Evolutionary conservation across 1,140 invertebrate genomes (phyloP), one percentile per base, ranked within the genome.

Genomic region (Aphaenogaster ashmeadi): DNA sequence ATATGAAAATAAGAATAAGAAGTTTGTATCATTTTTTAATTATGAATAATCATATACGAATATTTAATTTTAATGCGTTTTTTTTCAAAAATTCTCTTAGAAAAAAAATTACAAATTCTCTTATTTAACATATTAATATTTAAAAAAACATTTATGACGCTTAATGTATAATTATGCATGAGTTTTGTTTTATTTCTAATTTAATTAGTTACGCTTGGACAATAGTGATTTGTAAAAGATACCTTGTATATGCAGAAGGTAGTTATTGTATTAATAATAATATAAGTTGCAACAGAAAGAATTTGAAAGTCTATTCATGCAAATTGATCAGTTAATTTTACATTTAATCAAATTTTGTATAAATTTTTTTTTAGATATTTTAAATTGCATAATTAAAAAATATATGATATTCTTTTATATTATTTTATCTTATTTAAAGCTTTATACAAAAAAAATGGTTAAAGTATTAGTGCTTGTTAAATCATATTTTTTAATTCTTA

Each of bases 171-270:
- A 41, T n/a, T 41, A 4, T 77, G 6, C 2, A 54, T 13, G 13
- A 60, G 18, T 44, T 77, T 77, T 41, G 15, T 77, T 77, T 3
- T 33, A 11, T 77, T 15, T 44, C 1, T 58, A 77, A 77, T 44
- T 93, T 95, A 52, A 54, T n/a, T 91, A 97, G 97, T 27, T 98
- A 98, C 94, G 96, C 97, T 21, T 98, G 98, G 98, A 97, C 97
- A 41, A 97, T 98, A 78, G 97, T 97, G 9, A 94, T 96, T 77
- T 98, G 98, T 90, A 93, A 94, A 78, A 91, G 93, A 21, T 98
- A 98, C 93, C 9, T 78, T 67, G 8, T 81, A 81, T 69, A 50
- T 50, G 9, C 8, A 38, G 3, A 44, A 0, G 6, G 54, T 77
- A 85, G 36, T 27, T 62, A 2, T 85, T 77, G 54, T 44, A 54